These are phyloP conservation scores for Lasiommata megera DNA, from an alignment of 2,888 invertebrate species.

Conservation along the genomic window DNA sequence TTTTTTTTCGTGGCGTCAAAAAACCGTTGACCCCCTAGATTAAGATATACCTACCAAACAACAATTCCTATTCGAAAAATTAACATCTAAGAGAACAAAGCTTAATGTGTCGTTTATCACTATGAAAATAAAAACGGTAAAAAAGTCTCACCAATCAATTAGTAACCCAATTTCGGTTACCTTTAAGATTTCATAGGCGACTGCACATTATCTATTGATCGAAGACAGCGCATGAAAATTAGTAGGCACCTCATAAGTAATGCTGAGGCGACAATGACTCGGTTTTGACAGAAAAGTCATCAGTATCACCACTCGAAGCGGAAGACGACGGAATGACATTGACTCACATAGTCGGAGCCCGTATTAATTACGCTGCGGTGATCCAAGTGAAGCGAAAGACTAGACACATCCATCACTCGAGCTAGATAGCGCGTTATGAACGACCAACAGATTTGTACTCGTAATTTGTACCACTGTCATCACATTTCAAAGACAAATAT, in stretches of 20 bases:
- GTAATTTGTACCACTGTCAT: constrained; percentile 82
- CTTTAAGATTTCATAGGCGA: too few species aligned
- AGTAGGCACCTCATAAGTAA: background rate
- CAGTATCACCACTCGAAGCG: constrained; percentile 61
- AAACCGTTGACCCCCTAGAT: too few species aligned
- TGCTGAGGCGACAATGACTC: constrained; percentile 10
- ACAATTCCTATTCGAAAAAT: too few species aligned
- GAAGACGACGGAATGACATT: constrained; percentile 71
- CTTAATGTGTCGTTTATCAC: too few species aligned
- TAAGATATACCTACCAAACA: too few species aligned
- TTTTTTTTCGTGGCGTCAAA: too few species aligned
- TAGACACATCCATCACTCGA: constrained; percentile 71
- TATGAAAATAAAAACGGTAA: too few species aligned
- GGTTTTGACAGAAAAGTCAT: constrained; percentile 56
- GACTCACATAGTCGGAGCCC: constrained; percentile 66
- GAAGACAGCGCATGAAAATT: background rate
- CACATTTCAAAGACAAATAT: constrained; percentile 82
- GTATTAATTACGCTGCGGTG: constrained; percentile 76
- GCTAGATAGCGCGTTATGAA: constrained; percentile 76
- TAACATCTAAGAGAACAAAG: too few species aligned
- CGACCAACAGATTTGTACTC: constrained; percentile 78
- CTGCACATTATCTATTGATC: too few species aligned
- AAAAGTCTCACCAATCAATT: too few species aligned
- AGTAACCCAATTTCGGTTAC: too few species aligned
- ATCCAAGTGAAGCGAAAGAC: constrained; percentile 52